phyloP scores from a whole-genome alignment of 2,888 invertebrate species.

The Lepidocyrtinus sp. region DNA sequence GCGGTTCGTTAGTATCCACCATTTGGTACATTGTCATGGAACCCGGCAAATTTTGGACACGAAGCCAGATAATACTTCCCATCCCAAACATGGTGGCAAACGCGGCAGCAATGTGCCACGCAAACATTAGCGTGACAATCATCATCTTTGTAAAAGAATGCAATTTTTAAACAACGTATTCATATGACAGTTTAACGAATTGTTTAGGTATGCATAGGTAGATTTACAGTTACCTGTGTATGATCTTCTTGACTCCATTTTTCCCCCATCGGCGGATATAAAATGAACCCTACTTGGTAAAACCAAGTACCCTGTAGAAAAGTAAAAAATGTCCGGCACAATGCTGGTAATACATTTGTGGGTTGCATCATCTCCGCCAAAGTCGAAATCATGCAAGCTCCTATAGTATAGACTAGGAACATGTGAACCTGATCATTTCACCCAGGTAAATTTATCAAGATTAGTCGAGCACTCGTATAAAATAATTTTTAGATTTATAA shows the following conservation, averaged over 20 bases:
- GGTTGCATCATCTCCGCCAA: constrained; percentile 72
- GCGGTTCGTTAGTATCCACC: constrained; percentile 66
- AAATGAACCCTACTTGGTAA: constrained; percentile 74
- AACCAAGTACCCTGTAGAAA: constrained; percentile 76
- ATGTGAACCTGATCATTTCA: constrained; percentile 72
- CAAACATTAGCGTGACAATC: constrained; percentile 72
- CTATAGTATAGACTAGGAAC: constrained; percentile 73
- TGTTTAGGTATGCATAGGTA: too few relatives aligned
- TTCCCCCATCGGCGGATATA: constrained; percentile 73
- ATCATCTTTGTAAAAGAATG: constrained; percentile 72
- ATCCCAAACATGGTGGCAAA: constrained; percentile 61
- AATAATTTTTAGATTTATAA: not conserved
- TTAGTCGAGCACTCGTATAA: too few relatives aligned
- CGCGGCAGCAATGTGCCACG: constrained; percentile 70
- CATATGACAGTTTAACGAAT: too few relatives aligned
- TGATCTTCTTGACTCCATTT: constrained; percentile 73
- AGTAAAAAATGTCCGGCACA: constrained; percentile 72
- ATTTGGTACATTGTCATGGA: constrained; percentile 66
- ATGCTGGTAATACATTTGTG: constrained; percentile 71
- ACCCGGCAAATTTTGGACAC: constrained; percentile 65
- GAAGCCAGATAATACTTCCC: constrained; percentile 62
- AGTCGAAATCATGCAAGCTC: constrained; percentile 71
- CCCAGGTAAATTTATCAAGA: too few relatives aligned
- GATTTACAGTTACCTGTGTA: constrained; percentile 70
- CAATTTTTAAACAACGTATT: not conserved